Conservation (phyloP, 2,888 invertebrate genomes). For the Penaeus monodon region DNA sequence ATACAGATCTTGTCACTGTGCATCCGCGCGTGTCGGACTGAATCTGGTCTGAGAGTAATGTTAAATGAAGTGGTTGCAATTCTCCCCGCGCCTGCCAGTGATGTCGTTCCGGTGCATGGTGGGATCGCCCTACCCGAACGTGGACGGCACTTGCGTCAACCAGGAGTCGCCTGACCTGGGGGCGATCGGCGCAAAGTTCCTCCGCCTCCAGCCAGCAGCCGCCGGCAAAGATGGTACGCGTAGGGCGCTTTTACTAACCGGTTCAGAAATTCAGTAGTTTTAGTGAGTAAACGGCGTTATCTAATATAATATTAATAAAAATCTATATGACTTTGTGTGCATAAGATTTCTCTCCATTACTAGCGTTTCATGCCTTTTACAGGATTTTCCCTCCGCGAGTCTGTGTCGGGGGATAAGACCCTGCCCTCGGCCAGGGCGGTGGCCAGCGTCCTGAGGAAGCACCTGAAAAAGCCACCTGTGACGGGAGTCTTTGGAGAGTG, state of each 20-base stretch:
- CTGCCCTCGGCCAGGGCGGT: conserved; percentile 57
- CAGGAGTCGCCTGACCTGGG: conserved; percentile 61
- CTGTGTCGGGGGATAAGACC: conserved; percentile 30
- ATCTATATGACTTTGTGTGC: too few relatives aligned
- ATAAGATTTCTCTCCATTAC: too few relatives aligned
- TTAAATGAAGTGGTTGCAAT: too few relatives aligned
- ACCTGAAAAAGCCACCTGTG: conserved; percentile 41
- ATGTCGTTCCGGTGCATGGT: conserved; percentile 63
- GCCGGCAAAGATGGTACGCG: conserved; percentile 55
- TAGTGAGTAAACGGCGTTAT: not conserved
- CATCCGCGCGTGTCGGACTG: too few relatives aligned
- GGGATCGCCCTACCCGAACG: conserved; percentile 63
- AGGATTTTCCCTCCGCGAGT: conserved; percentile 52
- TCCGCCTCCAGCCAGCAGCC: conserved; percentile 49
- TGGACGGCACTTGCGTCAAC: conserved; percentile 61
- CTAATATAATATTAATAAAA: too few relatives aligned
- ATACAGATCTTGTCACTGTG: too few relatives aligned
- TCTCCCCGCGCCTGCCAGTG: conserved; percentile 18
- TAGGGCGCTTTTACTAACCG: not conserved
- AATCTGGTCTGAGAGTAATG: too few relatives aligned
- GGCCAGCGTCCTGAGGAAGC: conserved; percentile 48
- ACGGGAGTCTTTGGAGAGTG: conserved; percentile 53
- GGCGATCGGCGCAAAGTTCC: conserved; percentile 60
- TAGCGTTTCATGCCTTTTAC: not conserved
- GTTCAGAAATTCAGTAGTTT: not conserved